A percentile compares a stretch with the other conserved stretches of the same genome.
Evolutionary conservation across 1,140 invertebrate species (phyloP).

Genomic region (Papilio machaon): DNA sequence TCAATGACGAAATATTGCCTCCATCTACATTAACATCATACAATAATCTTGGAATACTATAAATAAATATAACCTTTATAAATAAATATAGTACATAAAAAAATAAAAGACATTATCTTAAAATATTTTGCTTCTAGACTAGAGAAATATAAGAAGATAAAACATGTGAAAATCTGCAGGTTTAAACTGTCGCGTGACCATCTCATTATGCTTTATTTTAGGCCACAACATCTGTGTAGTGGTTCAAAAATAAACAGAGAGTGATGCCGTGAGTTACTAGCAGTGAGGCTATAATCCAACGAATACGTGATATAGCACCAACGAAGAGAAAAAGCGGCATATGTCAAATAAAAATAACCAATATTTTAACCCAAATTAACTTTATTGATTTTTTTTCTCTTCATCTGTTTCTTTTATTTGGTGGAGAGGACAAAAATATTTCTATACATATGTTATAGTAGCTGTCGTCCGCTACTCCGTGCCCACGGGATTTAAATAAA

Average conservation of each 20-base stretch:
- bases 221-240: constrained; percentile 48
- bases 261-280: constrained; percentile 47
- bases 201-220: constrained; percentile 38
- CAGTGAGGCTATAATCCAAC: constrained; percentile 45
- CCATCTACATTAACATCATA: neutral
- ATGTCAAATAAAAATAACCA: constrained; percentile 49
- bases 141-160: too few species aligned
- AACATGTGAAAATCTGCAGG: too few species aligned
- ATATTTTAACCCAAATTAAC: constrained; percentile 41
- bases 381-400: neutral
- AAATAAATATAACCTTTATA: too few species aligned
- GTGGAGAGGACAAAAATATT: constrained; percentile 6
- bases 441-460: neutral
- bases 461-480: too few species aligned
- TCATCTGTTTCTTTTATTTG: neutral
- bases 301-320: constrained; percentile 50
- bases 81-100: too few species aligned
- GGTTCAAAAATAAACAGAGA: constrained; percentile 50
- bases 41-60: too few species aligned
- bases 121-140: too few species aligned
- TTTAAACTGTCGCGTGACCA: too few species aligned
- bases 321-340: constrained; percentile 48
- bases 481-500: too few species aligned
- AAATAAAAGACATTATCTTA: too few species aligned
- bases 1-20: constrained; percentile 5